A percentile compares a stretch with the other conserved stretches of the same genome.
Conservation (phyloP, 2,888 invertebrate genomes). For the Epinotia bilunana region DNA sequence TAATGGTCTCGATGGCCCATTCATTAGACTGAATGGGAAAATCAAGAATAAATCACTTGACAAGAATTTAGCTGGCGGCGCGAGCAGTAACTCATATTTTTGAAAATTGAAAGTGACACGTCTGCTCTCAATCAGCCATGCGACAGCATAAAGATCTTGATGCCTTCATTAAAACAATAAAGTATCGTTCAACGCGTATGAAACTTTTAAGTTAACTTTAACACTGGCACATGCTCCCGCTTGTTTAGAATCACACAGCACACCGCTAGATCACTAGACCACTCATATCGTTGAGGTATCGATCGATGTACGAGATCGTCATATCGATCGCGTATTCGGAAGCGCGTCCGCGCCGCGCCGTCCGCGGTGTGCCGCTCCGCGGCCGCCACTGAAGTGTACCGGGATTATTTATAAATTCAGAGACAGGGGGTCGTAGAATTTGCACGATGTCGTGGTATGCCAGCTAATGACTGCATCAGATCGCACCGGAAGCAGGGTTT, state of each 20-base stretch:
- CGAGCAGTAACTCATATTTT: constrained; percentile 62
- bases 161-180: constrained; percentile 51
- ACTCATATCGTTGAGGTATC: constrained; percentile 50
- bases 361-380: constrained; percentile 81
- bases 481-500: constrained; percentile 71
- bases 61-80: constrained; percentile 57
- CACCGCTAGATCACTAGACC: constrained; percentile 55
- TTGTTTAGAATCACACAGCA: constrained; percentile 37
- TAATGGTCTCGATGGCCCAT: constrained; percentile 40
- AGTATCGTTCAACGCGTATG: not conserved
- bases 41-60: constrained; percentile 57
- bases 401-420: constrained; percentile 84
- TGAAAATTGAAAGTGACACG: constrained; percentile 65
- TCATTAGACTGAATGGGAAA: constrained; percentile 54
- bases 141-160: constrained; percentile 56
- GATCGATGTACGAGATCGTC: constrained; percentile 70
- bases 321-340: constrained; percentile 68
- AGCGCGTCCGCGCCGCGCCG: constrained; percentile 85
- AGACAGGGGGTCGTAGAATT: constrained; percentile 84
- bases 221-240: constrained; percentile 19
- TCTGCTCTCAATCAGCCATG: constrained; percentile 64
- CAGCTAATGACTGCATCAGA: constrained; percentile 70
- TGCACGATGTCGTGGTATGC: constrained; percentile 77
- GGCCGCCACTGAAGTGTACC: constrained; percentile 81
- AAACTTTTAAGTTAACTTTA: constrained; percentile 20